Evolutionary conservation across 2,113 vertebrate species (phyloP).

Genomic region (Urocynchramus pylzowi): DNA sequence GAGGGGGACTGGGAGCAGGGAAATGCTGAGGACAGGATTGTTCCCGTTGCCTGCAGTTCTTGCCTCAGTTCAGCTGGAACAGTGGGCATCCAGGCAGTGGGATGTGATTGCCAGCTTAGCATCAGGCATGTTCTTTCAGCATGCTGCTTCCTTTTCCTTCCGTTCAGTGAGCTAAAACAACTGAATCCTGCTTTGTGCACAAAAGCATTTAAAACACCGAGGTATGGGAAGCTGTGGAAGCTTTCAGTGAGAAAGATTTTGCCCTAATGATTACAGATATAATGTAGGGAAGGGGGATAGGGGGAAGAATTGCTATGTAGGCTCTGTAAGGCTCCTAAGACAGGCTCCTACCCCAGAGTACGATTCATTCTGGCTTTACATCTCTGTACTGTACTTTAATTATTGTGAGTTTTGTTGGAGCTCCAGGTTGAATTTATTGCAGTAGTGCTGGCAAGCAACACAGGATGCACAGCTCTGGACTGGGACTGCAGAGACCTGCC

Average conservation of each 20-base stretch:
- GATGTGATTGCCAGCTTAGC: slow-evolving; percentile 37
- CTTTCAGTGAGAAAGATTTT: background rate
- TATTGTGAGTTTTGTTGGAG: background rate
- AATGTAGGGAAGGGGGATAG: background rate
- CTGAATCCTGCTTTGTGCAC: background rate
- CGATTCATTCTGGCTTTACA: background rate
- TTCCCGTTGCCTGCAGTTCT: background rate
- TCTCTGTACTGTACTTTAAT: background rate
- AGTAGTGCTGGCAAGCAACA: background rate
- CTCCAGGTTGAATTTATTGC: background rate
- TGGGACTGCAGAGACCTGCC: background rate
- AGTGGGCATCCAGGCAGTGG: slow-evolving; percentile 45
- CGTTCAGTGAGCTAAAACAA: background rate
- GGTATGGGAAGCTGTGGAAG: background rate
- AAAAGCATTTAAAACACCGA: background rate
- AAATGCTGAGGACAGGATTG: background rate
- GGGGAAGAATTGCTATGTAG: background rate
- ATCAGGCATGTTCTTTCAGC: background rate
- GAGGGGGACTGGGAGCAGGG: slow-evolving; percentile 12
- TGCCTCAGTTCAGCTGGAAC: slow-evolving; percentile 34
- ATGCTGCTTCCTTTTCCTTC: background rate
- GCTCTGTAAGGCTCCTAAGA: background rate
- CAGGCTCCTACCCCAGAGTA: background rate
- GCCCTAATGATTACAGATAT: background rate
- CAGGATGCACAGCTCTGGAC: background rate